Base-by-base conservation (phyloP, 2,888 invertebrate species). In the Epicampocera succincta region DNA sequence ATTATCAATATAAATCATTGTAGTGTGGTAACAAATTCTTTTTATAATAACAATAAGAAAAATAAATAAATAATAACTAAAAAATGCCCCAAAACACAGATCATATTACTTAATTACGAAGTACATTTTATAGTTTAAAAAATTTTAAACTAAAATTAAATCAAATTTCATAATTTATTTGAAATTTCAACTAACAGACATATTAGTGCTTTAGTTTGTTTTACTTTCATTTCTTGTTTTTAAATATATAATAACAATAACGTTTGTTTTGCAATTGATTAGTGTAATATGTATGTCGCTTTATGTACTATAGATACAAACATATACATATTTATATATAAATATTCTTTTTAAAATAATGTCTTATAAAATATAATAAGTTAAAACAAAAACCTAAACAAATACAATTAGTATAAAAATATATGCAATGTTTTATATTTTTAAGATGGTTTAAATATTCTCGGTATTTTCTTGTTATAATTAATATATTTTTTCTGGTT, bases 341-440 rank as follows among this genome's bases (percentile, higher is more conserved):
- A 50, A 42, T 54, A 48, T 50, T 54, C 33, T 52, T 38, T 46
- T 40, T 44, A 40, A 33, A 69, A 54, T 63, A 69, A 56, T 63
- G 25, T n/a, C 56, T 56, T 65, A 56, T 38, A 71, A 56, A 71
- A 63, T 63, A 11, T 69, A 48, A 17, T 56, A 46, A 42, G 25
- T 52, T 44, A 25, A 4, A 61, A 50, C 12, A 75, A 44, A 54
- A 25, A n/a, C 5, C 12, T 54, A 38, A 69, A 63, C 46, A 77
- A 71, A 71, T 71, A 56, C 68, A 76, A 61, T 77, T 77, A 71
- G 77, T 77, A 77, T 77, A 77, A 77, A 77, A 77, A 77, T 77
- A 77, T 69, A 73, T 63, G 63, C 12, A 63, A 33, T 40, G 52
- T 74, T 54, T 56, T n/a, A 17, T 66, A 46, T 58, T 58, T 33